phyloP scores from a whole-genome alignment of 1,140 invertebrate species.

The Lineus longissimus region DNA sequence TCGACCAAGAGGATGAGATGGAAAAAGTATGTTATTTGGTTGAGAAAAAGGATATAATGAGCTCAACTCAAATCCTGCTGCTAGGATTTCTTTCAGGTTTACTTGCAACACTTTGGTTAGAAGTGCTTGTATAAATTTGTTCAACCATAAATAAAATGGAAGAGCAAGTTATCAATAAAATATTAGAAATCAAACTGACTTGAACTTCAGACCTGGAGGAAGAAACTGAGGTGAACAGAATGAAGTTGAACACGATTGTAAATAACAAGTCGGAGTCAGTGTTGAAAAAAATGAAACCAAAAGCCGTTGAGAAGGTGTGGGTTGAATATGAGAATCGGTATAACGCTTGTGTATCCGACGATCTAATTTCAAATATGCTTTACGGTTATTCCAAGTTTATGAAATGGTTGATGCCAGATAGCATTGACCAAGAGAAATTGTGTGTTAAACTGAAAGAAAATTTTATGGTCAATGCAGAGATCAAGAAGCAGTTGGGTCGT shows the following conservation, averaged over 20 bases:
- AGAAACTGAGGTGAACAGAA: not conserved
- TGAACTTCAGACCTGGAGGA: not conserved
- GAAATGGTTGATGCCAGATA: not conserved
- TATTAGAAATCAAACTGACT: not conserved
- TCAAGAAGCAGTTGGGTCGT: not conserved
- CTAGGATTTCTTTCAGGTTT: not conserved
- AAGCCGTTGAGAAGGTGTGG: not conserved
- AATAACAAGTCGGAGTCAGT: not conserved
- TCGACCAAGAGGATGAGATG: too few relatives aligned
- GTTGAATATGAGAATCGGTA: not conserved
- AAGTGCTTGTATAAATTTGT: not conserved
- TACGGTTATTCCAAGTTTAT: not conserved
- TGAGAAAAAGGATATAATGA: too few relatives aligned
- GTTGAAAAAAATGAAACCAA: not conserved
- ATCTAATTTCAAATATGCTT: not conserved
- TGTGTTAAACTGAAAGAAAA: not conserved
- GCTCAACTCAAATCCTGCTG: not conserved
- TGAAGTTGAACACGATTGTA: not conserved
- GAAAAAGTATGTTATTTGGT: too few relatives aligned
- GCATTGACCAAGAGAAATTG: not conserved
- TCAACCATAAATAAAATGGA: not conserved
- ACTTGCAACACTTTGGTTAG: not conserved
- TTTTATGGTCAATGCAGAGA: not conserved
- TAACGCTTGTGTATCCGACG: not conserved
- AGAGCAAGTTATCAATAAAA: not conserved